phyloP scores from a whole-genome alignment of 2,113 vertebrate genomes.

The Rynchops niger region DNA sequence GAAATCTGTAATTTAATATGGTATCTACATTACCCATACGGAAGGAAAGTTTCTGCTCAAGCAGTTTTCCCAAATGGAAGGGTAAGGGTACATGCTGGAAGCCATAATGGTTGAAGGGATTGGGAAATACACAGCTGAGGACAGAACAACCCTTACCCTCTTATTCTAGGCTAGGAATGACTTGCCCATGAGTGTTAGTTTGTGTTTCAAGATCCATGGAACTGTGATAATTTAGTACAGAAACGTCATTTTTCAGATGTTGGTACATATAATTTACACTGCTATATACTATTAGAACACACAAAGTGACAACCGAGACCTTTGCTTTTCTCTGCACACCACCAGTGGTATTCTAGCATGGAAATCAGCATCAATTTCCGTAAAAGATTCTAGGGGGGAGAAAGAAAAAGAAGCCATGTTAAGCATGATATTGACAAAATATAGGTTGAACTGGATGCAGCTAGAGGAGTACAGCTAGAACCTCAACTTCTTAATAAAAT shows the following conservation, averaged over 20 bases:
- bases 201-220: conserved; percentile 63
- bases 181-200: conserved; percentile 58
- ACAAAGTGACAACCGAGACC: conserved; percentile 76
- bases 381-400: conserved; percentile 79
- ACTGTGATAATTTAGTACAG: conserved; percentile 59
- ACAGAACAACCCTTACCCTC: conserved; percentile 64
- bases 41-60: conserved; percentile 20
- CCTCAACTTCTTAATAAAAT: not conserved
- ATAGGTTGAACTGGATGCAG: not conserved
- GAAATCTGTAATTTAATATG: not conserved
- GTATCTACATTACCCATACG: not conserved
- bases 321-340: conserved; percentile 90
- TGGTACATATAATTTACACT: conserved; percentile 42
- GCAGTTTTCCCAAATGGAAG: conserved; percentile 30
- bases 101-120: conserved; percentile 16
- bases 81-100: conserved; percentile 50
- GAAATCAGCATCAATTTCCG: conserved; percentile 90
- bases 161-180: conserved; percentile 63
- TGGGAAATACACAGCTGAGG: conserved; percentile 35
- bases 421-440: not conserved
- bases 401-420: conserved; percentile 23
- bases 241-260: conserved; percentile 47
- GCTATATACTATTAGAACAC: conserved; percentile 63
- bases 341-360: conserved; percentile 91
- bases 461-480: not conserved